A percentile compares a stretch with the other conserved stretches of the same genome.
Evolutionary conservation across 1,140 invertebrate species (phyloP).

Genomic region (Bombus confusus): DNA sequence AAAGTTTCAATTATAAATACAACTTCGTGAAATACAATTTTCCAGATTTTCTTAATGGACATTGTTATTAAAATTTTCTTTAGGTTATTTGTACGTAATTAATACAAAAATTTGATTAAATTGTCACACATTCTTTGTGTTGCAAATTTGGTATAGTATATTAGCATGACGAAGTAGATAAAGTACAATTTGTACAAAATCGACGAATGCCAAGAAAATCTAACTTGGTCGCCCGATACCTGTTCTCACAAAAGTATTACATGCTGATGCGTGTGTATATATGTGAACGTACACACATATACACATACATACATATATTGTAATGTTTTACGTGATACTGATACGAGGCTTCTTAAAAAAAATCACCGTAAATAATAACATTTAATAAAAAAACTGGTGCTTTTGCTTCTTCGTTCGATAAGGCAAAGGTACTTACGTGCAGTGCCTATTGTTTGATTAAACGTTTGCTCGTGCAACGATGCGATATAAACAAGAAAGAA

Average conservation of each 20-base stretch:
- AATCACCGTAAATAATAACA: conserved; percentile 47
- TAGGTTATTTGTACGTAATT: conserved; percentile 67
- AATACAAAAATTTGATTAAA: conserved; percentile 33
- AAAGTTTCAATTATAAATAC: conserved; percentile 58
- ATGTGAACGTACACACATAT: neutral
- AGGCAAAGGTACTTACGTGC: conserved; percentile 72
- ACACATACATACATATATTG: conserved; percentile 23
- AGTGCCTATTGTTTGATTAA: conserved; percentile 73
- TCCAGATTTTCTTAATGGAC: conserved; percentile 38
- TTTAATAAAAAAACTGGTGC: conserved; percentile 71
- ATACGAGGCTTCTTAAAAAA: conserved; percentile 56
- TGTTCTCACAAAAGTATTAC: conserved; percentile 61
- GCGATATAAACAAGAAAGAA: conserved; percentile 53
- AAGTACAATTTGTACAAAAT: conserved; percentile 56
- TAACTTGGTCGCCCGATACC: conserved; percentile 51
- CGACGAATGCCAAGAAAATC: conserved; percentile 20
- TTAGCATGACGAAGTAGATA: conserved; percentile 36
- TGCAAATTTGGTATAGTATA: conserved; percentile 45
- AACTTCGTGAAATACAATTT: conserved; percentile 53
- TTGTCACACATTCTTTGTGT: conserved; percentile 38
- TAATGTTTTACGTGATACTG: conserved; percentile 65
- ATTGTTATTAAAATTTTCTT: conserved; percentile 56
- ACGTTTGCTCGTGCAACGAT: conserved; percentile 65
- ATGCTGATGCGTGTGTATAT: conserved; percentile 24
- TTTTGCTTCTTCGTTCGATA: conserved; percentile 72